Evolutionary conservation across 2,797 vertebrate genomes (phyloP), one percentile per base, ranked within the genome.

Genomic region (Sphaeramia orbicularis): DNA sequence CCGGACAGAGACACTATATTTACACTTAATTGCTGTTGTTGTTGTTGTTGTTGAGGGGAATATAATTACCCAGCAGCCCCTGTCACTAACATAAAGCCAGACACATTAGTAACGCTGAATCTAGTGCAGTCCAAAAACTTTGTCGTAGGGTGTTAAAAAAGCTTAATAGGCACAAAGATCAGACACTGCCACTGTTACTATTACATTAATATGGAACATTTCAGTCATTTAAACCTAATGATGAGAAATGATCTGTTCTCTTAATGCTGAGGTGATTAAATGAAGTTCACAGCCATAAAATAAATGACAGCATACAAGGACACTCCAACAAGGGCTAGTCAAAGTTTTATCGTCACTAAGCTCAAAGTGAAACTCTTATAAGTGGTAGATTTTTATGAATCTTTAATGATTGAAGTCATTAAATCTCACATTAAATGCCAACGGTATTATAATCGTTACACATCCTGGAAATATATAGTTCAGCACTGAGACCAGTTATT

Each of bases 11-110:
- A 80, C 37, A 9, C 75, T 80, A 68, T 78, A 74, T 76, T 88
- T 80, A 81, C 47, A 0, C 51, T 40, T 77, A 91, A 89, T 86
- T 74, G 76, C 44, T 75, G 67, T 78, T 86, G 62, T 80, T 77
- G 30, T 52, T 65, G 55, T 14, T 60, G 24, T 27, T 27, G 24
- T 24, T 4, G 24, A 4, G 24, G 6, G 24, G 9, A 76, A 49
- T 69, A 59, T 68, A 81, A 81, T 89, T 63, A 78, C 65, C 32
- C 35, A 27, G 10, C 35, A 62, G 54, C 37, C n/a, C 0, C 11
- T 18, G 48, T 64, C 42, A 36, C 42, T 56, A 56, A 63, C 63
- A 79, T 30, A 21, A 45, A 68, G 55, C 7, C 63, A 71, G 72
- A 64, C 59, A 40, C 58, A 59, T 41, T 44, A 52, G 43, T 38